Evolutionary conservation across 2,797 vertebrate species (phyloP), one percentile per base, ranked within the genome.

Genomic region (Emys orbicularis): DNA sequence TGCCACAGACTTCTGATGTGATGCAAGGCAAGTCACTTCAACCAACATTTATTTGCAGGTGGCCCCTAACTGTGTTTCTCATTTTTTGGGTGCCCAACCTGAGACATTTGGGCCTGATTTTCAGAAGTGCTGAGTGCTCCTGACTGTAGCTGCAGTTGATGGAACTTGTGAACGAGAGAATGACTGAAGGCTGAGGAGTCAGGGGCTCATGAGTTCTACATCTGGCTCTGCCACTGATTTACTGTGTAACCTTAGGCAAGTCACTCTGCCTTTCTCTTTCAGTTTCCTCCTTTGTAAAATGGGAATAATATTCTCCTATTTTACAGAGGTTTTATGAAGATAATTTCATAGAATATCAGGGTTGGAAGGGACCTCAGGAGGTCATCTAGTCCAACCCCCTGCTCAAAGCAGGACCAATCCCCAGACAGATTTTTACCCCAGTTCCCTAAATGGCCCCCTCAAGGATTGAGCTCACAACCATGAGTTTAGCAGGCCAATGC

Each of bases 241-340:
- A 3, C 25, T 88, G 21, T 92, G 50, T 85, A 87, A 21, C 54
- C 41, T 84, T 1, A 90, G 90, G 90, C 12, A 18, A 34, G 18
- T 29, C 18, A 1, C 0, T 0, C 6, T 89, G 21, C 12, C 81
- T 87, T 92, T 23, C 29, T 83, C 8, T 59, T 50, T 88, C 27
- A 23, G 41, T 92, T 91, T 11, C 92, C 29, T 91, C 41, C 37
- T 91, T 34, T 59, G 29, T 92, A 50, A 65, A 88, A 90, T 82
- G 47, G 61, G 41, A 96, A 94, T 93, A 92, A 53, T 72, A 80
- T 89, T 93, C 95, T 90, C n/a, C 9, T 37, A 23, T 72, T 1
- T 0, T 57, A 50, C 80, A 96, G 34, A 89, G 57, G 80, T 80
- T 13, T 34, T 57, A 92, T 94, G 92, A 96, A 96, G 92, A 90